These are phyloP conservation scores for Catharus fuscescens DNA, from an alignment of 2,113 vertebrate genomes.

Conservation along the genomic window DNA sequence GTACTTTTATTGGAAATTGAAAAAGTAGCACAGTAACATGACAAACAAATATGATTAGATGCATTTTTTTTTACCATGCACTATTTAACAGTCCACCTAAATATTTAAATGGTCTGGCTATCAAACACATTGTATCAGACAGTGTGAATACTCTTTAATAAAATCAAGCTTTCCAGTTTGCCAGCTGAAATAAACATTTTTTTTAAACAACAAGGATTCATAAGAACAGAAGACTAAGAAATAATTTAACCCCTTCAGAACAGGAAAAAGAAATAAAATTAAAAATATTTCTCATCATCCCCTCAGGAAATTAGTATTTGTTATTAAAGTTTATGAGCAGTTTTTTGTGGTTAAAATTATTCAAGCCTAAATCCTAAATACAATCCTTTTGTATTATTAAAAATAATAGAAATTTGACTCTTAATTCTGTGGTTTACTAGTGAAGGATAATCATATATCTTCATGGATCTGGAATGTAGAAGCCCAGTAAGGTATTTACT, in stretches of 20 bases:
- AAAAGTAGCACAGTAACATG: not conserved
- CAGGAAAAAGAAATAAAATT: not conserved
- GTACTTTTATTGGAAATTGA: not conserved
- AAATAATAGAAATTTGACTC: not conserved
- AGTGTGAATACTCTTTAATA: not conserved
- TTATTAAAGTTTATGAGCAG: not conserved
- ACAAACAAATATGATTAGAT: not conserved
- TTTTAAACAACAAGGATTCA: not conserved
- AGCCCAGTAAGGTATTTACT: not conserved
- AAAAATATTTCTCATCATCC: not conserved
- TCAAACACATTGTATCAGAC: not conserved
- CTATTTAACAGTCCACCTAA: not conserved
- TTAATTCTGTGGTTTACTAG: not conserved
- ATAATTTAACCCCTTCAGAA: not conserved
- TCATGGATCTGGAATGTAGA: not conserved
- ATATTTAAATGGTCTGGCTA: not conserved
- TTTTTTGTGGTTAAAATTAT: not conserved
- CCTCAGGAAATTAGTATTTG: not conserved
- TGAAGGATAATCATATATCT: not conserved
- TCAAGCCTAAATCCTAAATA: not conserved
- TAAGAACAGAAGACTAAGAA: not conserved
- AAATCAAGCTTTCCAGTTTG: not conserved
- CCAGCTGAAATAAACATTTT: not conserved
- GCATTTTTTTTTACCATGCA: not conserved
- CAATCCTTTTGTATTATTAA: not conserved